phyloP scores from a whole-genome alignment of 2,113 vertebrate genomes.

The Crypturellus undulatus region DNA sequence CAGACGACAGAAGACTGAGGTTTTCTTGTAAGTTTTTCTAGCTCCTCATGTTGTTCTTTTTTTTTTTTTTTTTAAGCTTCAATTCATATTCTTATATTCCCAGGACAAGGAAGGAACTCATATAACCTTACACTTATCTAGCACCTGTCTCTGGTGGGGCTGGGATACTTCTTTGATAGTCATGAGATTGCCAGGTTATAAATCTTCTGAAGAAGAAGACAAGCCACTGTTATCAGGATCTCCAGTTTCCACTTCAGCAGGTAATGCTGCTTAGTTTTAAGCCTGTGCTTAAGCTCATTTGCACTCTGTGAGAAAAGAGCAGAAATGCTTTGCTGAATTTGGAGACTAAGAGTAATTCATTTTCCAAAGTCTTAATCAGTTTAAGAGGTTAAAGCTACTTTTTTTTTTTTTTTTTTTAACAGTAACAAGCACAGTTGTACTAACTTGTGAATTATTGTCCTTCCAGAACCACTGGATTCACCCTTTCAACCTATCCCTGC shows the following conservation, averaged over 20 bases:
- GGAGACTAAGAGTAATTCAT: not conserved
- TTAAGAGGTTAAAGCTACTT: not conserved
- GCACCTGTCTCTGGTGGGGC: not conserved
- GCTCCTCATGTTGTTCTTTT: not conserved
- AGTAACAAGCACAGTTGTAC: not conserved
- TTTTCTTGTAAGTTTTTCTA: not conserved
- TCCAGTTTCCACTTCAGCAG: not conserved
- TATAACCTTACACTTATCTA: not conserved
- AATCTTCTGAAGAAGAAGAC: not conserved
- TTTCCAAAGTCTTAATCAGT: not conserved
- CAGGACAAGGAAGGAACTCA: not conserved
- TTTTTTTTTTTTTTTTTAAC: not conserved
- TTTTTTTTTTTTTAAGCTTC: not conserved
- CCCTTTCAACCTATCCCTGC: slow-evolving; percentile 82
- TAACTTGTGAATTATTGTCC: not conserved
- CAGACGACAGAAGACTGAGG: not conserved
- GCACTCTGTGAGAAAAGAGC: not conserved
- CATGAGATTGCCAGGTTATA: not conserved
- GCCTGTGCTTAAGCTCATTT: not conserved
- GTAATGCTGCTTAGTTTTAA: not conserved
- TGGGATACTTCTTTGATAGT: not conserved
- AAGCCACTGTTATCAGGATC: not conserved
- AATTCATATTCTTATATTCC: not conserved
- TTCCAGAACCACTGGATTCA: slow-evolving; percentile 66
- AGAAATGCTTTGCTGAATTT: not conserved